A percentile compares a stretch with the other conserved stretches of the same genome.
These are phyloP conservation scores for Romanomermis culicivorax DNA, from an alignment of 2,888 invertebrate genomes.

Conservation along the genomic window DNA sequence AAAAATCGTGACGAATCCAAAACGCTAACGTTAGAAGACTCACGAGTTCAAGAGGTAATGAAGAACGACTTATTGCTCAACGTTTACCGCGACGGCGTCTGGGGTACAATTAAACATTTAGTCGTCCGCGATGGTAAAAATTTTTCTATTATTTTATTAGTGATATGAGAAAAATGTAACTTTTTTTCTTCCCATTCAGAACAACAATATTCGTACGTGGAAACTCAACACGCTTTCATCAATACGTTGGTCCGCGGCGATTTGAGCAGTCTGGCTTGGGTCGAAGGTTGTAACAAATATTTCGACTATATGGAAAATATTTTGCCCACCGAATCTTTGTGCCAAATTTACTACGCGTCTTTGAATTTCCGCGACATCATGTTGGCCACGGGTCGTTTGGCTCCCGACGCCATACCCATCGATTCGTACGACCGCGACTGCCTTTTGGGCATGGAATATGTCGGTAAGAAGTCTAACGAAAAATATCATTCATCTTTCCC, in stretches of 20 bases:
- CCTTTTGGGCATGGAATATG: conserved; percentile 42
- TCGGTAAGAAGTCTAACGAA: no score
- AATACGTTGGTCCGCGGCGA: conserved; percentile 80
- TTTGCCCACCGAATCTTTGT: neutral
- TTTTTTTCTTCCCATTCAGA: no score
- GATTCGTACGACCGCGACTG: conserved; percentile 47
- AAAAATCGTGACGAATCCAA: neutral
- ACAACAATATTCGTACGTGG: conserved; percentile 21
- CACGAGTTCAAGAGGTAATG: conserved; percentile 22
- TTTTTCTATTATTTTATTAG: no score
- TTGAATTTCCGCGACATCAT: conserved; percentile 95
- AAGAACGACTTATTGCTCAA: conserved; percentile 59
- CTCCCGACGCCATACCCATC: conserved; percentile 74
- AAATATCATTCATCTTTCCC: no score
- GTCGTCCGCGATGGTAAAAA: conserved; percentile 41
- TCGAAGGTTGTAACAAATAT: conserved; percentile 56
- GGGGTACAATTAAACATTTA: conserved; percentile 71
- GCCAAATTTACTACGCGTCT: conserved; percentile 63
- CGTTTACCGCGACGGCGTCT: conserved; percentile 52
- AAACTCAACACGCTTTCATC: conserved; percentile 74
- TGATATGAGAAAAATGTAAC: no score
- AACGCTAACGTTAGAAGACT: conserved; percentile 1
- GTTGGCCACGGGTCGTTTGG: conserved; percentile 86
- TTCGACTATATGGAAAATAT: conserved; percentile 30
- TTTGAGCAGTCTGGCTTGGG: conserved; percentile 72